phyloP scores from a whole-genome alignment of 2,113 vertebrate genomes.

The Pseudopodoces humilis region DNA sequence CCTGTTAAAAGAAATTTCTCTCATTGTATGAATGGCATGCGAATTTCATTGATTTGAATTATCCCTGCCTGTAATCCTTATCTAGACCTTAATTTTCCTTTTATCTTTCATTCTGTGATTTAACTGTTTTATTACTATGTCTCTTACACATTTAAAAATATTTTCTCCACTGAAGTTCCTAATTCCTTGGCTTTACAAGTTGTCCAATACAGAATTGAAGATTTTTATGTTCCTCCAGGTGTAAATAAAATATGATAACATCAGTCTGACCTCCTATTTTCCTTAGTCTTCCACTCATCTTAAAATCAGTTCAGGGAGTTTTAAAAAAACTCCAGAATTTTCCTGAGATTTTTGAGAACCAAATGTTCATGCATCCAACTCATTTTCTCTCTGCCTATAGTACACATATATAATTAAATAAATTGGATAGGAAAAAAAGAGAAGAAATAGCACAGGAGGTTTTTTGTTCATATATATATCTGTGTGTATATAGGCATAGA shows the following conservation, averaged over 20 bases:
- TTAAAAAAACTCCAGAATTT: background rate
- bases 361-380: background rate
- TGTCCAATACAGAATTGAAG: background rate
- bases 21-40: background rate
- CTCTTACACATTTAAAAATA: background rate
- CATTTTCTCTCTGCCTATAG: background rate
- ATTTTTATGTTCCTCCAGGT: background rate
- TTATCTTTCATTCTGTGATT: background rate
- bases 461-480: background rate
- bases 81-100: background rate
- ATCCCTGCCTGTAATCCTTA: background rate
- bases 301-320: background rate
- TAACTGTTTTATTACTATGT: background rate
- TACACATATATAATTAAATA: background rate
- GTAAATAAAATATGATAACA: background rate
- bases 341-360: background rate
- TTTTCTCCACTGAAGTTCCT: background rate
- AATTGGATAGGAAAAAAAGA: background rate
- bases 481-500: background rate
- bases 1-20: background rate
- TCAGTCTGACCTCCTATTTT: background rate
- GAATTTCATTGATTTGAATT: background rate
- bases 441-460: background rate
- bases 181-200: background rate
- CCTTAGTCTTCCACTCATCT: background rate